Base-by-base conservation (phyloP, 2,113 vertebrate species). In the Neolamprologus variostigma region DNA sequence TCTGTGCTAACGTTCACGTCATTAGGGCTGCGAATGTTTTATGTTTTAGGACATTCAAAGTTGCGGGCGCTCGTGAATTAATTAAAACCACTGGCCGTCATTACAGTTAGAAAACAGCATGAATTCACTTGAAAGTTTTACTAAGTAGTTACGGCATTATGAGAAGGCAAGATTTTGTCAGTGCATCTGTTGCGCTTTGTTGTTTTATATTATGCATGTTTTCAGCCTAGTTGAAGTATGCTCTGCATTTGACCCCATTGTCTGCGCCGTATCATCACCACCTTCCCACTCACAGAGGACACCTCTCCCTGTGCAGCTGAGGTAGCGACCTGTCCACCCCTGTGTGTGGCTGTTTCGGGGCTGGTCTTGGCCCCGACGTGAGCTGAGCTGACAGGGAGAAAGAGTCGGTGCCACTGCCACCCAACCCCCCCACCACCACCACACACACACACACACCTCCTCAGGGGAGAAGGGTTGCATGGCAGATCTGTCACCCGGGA, bases 401-500 rank as follows among this genome's bases (percentile, higher is more conserved):
- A 87, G 92, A 92, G 91, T 93, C 90, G 80, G 76, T 89, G 86
- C 90, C 93, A 88, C 93, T 81, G 86, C 93, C 93, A 90, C 88
- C 78, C 86, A 45, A 83, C 10, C 61, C 61, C 61, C 4, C 33
- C 31, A 16, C 13, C 59, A 19, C 59, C 45, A 47, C 0, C 57
- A 31, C 28, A 31, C 55, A 59, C 14, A 61, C 17, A 66, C 61
- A 66, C 33, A 66, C 19, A 21, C 86, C 93, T 92, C 94, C 94
- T 93, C 92, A 40, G 95, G 95, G 94, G 92, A 89, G 91, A 92
- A 94, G 94, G 95, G 95, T 97, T 97, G 93, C 96, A 96, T 97
- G 96, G 96, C 97, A 97, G 97, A 97, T 98, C 97, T 98, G 97
- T 98, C 97, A 97, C 97, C 97, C 96, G 94, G 91, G 96, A 98